Evolutionary conservation across 2,797 vertebrate genomes (phyloP), one percentile per base, ranked within the genome.

Genomic region (Mycteria americana): DNA sequence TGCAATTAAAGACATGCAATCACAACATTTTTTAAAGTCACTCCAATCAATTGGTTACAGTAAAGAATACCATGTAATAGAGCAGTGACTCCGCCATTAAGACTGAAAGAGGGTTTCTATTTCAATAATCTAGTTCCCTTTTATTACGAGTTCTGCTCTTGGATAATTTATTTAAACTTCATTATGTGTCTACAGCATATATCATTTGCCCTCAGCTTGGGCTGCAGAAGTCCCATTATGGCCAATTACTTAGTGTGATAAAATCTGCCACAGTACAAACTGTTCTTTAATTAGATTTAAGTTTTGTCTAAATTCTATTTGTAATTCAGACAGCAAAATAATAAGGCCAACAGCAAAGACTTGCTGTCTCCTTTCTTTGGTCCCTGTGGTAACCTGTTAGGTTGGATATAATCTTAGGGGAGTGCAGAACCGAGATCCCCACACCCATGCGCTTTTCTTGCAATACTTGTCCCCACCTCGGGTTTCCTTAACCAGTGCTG

Each of bases 101-200:
- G 69, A 70, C 46, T 78, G 85, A 63, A 95, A 96, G 64, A 82
- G 31, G 54, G 54, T 88, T 94, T 95, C 91, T 86, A 33, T 92
- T 97, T 81, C 89, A 88, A 86, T 95, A 89, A 89, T 60, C 76
- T 76, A 76, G 87, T 67, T 96, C 76, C 51, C 46, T 96, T 94
- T 84, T 92, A 95, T 53, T 91, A 86, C 0, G 1, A 88, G 69
- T 84, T 94, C 78, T 96, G 76, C 73, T 94, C 88, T 60, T 64
- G 54, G 94, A 91, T 96, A 96, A 96, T 97, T 94, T 96, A 94
- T 97, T 97, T 96, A 91, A 96, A 95, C 87, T 91, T 96, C 93
- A 96, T 97, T 93, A 94, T 81, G 59, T 70, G 72, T 84, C 91
- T 92, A 81, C 82, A 92, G 79, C 68, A 94, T 92, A 76, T 60